These are phyloP conservation scores for Lithodes maja DNA, from an alignment of 2,888 invertebrate genomes.

Conservation along the genomic window DNA sequence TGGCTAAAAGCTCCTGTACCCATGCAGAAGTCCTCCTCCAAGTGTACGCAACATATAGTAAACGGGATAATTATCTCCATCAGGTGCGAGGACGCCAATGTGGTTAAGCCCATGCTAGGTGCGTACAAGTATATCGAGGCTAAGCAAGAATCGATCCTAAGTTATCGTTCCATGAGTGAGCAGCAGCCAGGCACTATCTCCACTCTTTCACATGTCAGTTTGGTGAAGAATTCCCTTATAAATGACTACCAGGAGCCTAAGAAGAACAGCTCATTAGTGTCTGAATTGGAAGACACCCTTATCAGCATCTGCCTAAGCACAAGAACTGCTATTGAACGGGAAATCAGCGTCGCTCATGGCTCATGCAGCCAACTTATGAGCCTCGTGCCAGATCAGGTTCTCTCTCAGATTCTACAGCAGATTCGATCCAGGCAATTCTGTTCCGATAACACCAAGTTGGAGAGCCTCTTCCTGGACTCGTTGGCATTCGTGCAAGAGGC, in stretches of 20 bases:
- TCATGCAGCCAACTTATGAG: conserved; percentile 24
- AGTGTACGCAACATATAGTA: conserved; percentile 44
- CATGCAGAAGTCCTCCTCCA: conserved; percentile 41
- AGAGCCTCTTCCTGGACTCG: conserved; percentile 48
- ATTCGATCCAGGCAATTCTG: conserved; percentile 42
- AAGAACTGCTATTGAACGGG: conserved; percentile 1
- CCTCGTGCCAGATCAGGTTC: conserved; percentile 31
- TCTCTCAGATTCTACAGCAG: conserved; percentile 32
- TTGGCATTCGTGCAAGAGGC: conserved; percentile 52
- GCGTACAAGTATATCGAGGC: conserved; percentile 48
- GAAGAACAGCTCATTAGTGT: conserved; percentile 27
- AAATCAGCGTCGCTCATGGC: conserved; percentile 24
- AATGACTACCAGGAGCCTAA: conserved; percentile 34
- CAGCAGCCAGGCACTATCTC: neutral
- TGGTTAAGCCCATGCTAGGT: conserved; percentile 39
- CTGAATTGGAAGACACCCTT: conserved; percentile 39
- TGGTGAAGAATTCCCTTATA: conserved; percentile 22
- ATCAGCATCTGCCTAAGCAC: conserved; percentile 33
- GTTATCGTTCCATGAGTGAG: conserved; percentile 2
- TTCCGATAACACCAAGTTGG: conserved; percentile 14
- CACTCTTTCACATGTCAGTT: neutral
- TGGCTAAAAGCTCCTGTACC: conserved; percentile 49
- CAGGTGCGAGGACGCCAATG: conserved; percentile 47
- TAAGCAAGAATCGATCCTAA: conserved; percentile 49
- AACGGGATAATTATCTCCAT: conserved; percentile 44